phyloP scores from a whole-genome alignment of 2,113 vertebrate species.

The Limanda limanda region DNA sequence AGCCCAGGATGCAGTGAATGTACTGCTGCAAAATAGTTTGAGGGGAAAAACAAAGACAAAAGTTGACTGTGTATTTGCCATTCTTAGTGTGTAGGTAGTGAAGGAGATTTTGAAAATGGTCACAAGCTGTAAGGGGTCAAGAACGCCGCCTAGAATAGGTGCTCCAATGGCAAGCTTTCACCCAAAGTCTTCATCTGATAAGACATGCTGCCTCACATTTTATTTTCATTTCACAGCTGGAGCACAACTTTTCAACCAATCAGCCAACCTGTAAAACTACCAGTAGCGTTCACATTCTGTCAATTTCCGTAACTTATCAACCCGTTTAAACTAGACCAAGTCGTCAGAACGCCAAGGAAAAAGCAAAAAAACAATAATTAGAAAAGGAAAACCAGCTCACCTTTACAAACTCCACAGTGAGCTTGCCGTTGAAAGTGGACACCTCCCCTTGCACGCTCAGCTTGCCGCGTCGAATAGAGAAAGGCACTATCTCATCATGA shows the following conservation, averaged over 20 bases:
- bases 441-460: constrained; percentile 95
- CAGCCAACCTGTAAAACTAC: too few relatives aligned
- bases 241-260: too few relatives aligned
- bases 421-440: constrained; percentile 96
- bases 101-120: not conserved
- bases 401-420: constrained; percentile 97
- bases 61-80: not conserved
- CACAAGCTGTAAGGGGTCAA: too few relatives aligned
- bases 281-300: not conserved
- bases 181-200: too few relatives aligned
- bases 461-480: constrained; percentile 94
- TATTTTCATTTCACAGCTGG: too few relatives aligned
- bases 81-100: not conserved
- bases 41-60: not conserved
- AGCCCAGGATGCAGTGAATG: too few relatives aligned
- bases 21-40: too few relatives aligned
- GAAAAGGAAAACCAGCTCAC: constrained; percentile 74
- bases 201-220: too few relatives aligned
- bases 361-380: not conserved
- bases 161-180: too few relatives aligned
- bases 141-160: too few relatives aligned
- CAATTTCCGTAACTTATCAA: not conserved
- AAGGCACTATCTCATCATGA: constrained; percentile 94
- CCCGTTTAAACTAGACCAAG: not conserved
- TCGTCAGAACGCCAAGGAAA: not conserved